phyloP scores from a whole-genome alignment of 2,888 invertebrate genomes.

The Bhutanitis thaidina region DNA sequence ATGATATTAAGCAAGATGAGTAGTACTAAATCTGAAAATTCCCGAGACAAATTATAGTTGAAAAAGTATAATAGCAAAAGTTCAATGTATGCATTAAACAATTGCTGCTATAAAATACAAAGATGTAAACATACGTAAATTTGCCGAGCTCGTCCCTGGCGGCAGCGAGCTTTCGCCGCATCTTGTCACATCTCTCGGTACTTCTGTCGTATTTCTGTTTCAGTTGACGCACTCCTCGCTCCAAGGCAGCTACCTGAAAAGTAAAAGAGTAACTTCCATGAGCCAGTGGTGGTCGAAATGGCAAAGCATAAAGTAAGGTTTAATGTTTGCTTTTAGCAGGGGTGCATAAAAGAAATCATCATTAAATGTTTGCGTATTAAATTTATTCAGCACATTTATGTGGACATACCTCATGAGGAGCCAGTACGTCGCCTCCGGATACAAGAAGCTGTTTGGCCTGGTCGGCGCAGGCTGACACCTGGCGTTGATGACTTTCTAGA shows the following conservation, averaged over 20 bases:
- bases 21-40: no score
- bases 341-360: no score
- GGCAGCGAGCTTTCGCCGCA: slow-evolving; percentile 86
- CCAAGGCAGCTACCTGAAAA: slow-evolving; percentile 85
- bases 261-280: not conserved
- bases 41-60: no score
- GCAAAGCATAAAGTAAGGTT: no score
- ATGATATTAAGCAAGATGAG: no score
- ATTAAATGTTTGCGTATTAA: no score
- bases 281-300: no score
- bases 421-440: slow-evolving; percentile 94
- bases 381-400: no score
- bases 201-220: slow-evolving; percentile 91
- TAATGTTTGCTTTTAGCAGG: no score
- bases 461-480: slow-evolving; percentile 91
- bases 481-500: slow-evolving; percentile 90
- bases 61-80: no score
- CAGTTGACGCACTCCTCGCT: slow-evolving; percentile 91
- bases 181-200: slow-evolving; percentile 88
- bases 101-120: no score
- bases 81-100: no score
- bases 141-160: slow-evolving; percentile 94
- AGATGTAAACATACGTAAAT: slow-evolving; percentile 83
- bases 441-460: slow-evolving; percentile 94
- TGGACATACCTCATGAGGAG: slow-evolving; percentile 86